Conservation (phyloP, 2,888 invertebrate species). For the Erynnis tages region DNA sequence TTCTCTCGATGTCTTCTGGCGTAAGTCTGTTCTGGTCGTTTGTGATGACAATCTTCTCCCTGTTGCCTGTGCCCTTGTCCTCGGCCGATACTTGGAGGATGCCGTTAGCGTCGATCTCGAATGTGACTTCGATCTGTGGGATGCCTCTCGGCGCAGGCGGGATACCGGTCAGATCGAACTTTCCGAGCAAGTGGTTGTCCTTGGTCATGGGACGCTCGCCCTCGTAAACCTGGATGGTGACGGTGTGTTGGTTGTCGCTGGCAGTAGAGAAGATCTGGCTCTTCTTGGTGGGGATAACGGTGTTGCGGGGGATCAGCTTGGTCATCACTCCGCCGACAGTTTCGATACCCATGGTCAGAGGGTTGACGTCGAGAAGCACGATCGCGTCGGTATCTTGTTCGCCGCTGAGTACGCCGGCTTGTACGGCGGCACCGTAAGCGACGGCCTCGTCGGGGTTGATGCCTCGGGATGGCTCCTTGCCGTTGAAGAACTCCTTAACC, state of each 20-base stretch:
- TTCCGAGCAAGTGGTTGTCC: conserved; percentile 98
- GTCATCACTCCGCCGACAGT: conserved; percentile 99
- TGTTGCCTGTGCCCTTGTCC: conserved; percentile 99
- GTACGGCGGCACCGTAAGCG: conserved; percentile 98
- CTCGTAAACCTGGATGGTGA: conserved; percentile 99
- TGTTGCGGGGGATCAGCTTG: conserved; percentile 98
- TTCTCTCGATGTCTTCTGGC: conserved; percentile 98
- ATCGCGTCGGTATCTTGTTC: conserved; percentile 98
- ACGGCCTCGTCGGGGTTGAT: conserved; percentile 99
- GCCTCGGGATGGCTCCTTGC: conserved; percentile 98
- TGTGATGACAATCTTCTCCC: conserved; percentile 99
- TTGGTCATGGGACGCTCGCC: conserved; percentile 99
- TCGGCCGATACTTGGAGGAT: conserved; percentile 98
- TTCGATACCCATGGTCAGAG: conserved; percentile 99
- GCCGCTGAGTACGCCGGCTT: conserved; percentile 98
- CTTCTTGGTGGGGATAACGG: conserved; percentile 99
- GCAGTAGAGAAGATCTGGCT: conserved; percentile 99
- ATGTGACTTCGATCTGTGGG: conserved; percentile 96
- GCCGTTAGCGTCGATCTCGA: conserved; percentile 97
- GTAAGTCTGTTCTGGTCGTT: conserved; percentile 98
- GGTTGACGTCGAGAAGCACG: conserved; percentile 98
- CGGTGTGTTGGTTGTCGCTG: conserved; percentile 99
- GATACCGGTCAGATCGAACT: conserved; percentile 98
- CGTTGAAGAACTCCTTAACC: conserved; percentile 97
- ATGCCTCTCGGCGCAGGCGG: conserved; percentile 97